Conservation (phyloP, 2,888 invertebrate genomes). For the Yponomeuta sedellus region DNA sequence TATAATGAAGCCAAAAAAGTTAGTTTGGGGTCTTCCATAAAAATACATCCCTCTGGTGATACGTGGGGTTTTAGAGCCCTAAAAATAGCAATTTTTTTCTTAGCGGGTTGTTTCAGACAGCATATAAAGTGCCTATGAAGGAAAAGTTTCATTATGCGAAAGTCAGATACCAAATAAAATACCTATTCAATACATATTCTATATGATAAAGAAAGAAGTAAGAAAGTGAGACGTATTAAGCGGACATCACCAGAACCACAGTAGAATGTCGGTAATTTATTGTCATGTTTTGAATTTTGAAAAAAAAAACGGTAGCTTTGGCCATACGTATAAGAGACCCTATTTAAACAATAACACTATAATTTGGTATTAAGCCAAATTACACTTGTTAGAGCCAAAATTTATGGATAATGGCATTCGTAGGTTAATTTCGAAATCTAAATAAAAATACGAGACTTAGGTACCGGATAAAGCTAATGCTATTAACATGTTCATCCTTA, state of each 20-base stretch:
- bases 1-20: too few species aligned
- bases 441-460: not conserved
- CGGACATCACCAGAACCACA: not conserved
- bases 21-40: too few species aligned
- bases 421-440: not conserved
- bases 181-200: too few species aligned
- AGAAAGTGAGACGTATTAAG: not conserved
- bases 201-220: too few species aligned
- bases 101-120: too few species aligned
- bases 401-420: constrained; percentile 13
- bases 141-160: too few species aligned
- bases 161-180: too few species aligned
- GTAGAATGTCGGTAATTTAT: not conserved
- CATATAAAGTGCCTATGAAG: too few species aligned
- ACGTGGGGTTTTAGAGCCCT: too few species aligned
- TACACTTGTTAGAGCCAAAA: constrained; percentile 21
- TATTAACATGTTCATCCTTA: not conserved
- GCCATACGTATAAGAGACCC: constrained; percentile 4
- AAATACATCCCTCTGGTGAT: too few species aligned
- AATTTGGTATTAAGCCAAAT: constrained; percentile 35
- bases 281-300: constrained; percentile 11
- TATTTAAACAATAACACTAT: constrained; percentile 16
- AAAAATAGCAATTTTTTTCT: too few species aligned
- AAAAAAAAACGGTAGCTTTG: constrained; percentile 5
- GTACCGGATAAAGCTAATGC: not conserved